These are phyloP conservation scores for Solenopsis fugax DNA, from an alignment of 1,140 invertebrate genomes.

Conservation along the genomic window DNA sequence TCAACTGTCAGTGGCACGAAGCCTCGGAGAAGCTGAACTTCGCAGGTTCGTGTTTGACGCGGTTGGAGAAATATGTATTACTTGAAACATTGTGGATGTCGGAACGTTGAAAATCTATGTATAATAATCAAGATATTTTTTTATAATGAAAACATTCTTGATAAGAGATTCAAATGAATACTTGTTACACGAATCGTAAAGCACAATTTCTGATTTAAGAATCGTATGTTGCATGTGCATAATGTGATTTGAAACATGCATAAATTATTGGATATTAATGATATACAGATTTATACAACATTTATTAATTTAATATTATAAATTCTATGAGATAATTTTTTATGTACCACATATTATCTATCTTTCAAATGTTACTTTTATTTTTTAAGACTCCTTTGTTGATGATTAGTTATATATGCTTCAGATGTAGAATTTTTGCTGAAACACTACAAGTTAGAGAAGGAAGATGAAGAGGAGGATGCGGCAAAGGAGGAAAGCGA, in stretches of 20 bases:
- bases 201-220: not conserved
- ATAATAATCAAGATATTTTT: not conserved
- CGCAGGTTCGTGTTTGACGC: slow-evolving; percentile 85
- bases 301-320: no score
- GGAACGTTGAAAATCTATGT: not conserved
- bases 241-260: not conserved
- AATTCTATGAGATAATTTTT: no score
- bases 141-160: not conserved
- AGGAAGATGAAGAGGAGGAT: slow-evolving; percentile 77
- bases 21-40: slow-evolving; percentile 88
- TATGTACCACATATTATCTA: no score
- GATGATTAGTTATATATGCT: slow-evolving; percentile 78
- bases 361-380: no score
- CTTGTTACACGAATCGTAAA: not conserved
- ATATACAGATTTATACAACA: no score
- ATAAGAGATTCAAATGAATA: not conserved
- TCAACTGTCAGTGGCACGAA: slow-evolving; percentile 88
- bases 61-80: not conserved
- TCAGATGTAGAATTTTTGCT: slow-evolving; percentile 89
- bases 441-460: slow-evolving; percentile 85
- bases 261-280: no score
- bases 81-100: not conserved
- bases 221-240: not conserved
- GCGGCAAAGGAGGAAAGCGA: slow-evolving; percentile 79
- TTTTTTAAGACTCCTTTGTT: not conserved